A percentile compares a stretch with the other conserved stretches of the same genome.
phyloP scores from a whole-genome alignment of 1,140 invertebrate genomes.

The Formica exsecta region DNA sequence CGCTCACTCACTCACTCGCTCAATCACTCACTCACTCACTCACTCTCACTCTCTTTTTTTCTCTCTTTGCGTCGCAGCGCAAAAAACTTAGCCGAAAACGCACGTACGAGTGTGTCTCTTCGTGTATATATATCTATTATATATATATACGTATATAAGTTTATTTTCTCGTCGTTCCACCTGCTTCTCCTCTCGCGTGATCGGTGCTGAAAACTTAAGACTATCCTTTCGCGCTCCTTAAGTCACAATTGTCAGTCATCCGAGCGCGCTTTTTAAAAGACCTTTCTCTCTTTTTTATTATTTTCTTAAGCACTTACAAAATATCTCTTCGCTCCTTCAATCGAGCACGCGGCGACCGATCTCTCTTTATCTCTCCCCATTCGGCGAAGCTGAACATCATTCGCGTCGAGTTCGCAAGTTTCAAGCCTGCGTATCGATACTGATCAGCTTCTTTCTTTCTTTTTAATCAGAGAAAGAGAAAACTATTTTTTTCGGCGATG shows the following conservation, averaged over 20 bases:
- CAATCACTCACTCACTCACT: too few species aligned
- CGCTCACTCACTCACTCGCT: too few species aligned
- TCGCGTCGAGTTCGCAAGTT: neutral
- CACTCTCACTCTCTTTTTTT: neutral
- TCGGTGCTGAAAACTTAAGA: slow-evolving; percentile 52
- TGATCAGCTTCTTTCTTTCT: neutral
- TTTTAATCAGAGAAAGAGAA: neutral
- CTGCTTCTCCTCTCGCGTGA: slow-evolving; percentile 15
- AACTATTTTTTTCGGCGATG: neutral
- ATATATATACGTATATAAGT: slow-evolving; percentile 23
- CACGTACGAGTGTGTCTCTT: neutral
- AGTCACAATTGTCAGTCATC: slow-evolving; percentile 61
- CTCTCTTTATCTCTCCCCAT: neutral
- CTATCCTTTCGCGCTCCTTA: slow-evolving; percentile 40
- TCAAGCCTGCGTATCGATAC: neutral
- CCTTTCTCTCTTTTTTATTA: slow-evolving; percentile 11
- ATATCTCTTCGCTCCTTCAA: slow-evolving; percentile 33
- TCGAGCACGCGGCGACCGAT: slow-evolving; percentile 44
- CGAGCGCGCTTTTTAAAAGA: slow-evolving; percentile 39
- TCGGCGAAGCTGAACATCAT: neutral
- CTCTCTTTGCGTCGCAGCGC: neutral
- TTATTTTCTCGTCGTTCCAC: slow-evolving; percentile 15
- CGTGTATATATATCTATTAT: neutral
- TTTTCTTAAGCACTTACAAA: slow-evolving; percentile 50
- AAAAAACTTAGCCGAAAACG: slow-evolving; percentile 19